phyloP scores from a whole-genome alignment of 2,797 vertebrate species.

The Dendrocincla tyrannina region DNA sequence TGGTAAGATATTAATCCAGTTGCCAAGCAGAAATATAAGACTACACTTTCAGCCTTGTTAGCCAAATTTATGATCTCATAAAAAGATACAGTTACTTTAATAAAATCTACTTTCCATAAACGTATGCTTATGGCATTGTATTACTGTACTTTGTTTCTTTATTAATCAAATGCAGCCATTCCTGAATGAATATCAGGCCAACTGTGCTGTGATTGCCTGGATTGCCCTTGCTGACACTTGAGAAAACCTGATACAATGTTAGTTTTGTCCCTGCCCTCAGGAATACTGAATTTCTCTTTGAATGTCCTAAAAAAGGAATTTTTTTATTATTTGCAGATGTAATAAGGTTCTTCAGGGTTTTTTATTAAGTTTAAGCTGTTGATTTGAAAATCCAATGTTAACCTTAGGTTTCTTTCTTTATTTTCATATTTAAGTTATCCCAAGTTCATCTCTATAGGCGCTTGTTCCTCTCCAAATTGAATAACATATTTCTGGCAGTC shows the following conservation, averaged over 20 bases:
- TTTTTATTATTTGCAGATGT: neutral
- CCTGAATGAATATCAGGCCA: neutral
- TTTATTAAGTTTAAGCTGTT: neutral
- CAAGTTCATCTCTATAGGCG: neutral
- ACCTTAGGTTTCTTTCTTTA: neutral
- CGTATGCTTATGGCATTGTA: neutral
- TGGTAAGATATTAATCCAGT: neutral
- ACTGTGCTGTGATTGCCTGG: neutral
- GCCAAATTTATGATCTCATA: neutral
- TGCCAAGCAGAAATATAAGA: neutral
- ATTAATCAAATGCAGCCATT: neutral
- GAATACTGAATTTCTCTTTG: neutral
- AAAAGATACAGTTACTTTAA: neutral
- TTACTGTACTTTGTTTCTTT: neutral
- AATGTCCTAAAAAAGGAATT: neutral
- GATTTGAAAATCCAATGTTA: neutral
- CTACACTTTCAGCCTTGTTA: neutral
- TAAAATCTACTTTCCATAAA: neutral
- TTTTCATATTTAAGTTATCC: neutral
- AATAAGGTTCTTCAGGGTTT: neutral
- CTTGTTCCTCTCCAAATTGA: neutral
- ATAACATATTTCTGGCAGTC: neutral
- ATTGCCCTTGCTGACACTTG: neutral
- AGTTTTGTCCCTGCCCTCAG: neutral
- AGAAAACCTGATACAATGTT: neutral